phyloP scores from a whole-genome alignment of 2,113 vertebrate species.

The Scartelaos histophorus region DNA sequence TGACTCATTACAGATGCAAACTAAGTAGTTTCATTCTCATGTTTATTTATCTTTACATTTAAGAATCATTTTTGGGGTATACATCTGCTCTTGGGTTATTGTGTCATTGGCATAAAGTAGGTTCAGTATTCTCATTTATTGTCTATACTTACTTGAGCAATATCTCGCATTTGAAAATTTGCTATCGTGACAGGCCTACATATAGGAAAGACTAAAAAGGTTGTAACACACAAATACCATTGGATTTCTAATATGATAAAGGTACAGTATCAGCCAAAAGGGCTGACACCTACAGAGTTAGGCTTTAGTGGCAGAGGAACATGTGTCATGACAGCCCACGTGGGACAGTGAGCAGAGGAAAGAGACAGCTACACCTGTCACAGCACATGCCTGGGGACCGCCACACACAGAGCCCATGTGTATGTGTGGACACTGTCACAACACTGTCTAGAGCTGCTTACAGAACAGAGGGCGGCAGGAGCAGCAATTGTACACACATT shows the following conservation, averaged over 20 bases:
- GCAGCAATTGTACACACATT: slow-evolving; percentile 7
- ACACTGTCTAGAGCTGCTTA: slow-evolving; percentile 25
- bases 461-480: slow-evolving; percentile 35
- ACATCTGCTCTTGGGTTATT: too few species aligned
- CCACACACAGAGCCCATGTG: slow-evolving; percentile 34
- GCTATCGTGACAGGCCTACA: neutral
- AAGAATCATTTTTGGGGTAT: too few species aligned
- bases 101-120: too few species aligned
- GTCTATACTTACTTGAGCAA: too few species aligned
- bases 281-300: slow-evolving; percentile 19
- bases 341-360: slow-evolving; percentile 67
- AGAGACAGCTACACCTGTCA: slow-evolving; percentile 79
- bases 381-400: slow-evolving; percentile 63
- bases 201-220: neutral
- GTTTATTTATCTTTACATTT: too few species aligned
- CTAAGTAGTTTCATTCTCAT: too few species aligned
- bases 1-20: too few species aligned
- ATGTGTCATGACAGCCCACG: slow-evolving; percentile 76
- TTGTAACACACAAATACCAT: slow-evolving; percentile 3
- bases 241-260: slow-evolving; percentile 37
- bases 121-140: neutral
- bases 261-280: slow-evolving; percentile 19
- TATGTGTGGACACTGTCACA: slow-evolving; percentile 46
- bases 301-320: slow-evolving; percentile 63
- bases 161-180: too few species aligned